Percentiles rank a stretch among this genome's conserved stretches.
phyloP scores from a whole-genome alignment of 2,797 vertebrate species.

The Ctenopoma kingsleyae region DNA sequence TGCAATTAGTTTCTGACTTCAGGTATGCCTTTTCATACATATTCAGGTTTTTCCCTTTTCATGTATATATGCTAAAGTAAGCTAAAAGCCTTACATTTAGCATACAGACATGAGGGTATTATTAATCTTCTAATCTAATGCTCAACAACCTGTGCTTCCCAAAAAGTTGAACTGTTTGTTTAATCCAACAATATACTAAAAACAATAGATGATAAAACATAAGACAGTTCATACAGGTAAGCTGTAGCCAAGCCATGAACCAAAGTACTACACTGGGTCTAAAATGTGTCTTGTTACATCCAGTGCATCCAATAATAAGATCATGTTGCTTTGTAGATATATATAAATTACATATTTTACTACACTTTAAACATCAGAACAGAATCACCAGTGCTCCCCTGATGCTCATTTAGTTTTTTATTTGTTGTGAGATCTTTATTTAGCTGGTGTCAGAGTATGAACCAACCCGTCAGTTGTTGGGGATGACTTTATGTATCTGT shows the following conservation, averaged over 20 bases:
- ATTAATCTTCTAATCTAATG: background rate
- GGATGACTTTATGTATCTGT: slow-evolving; percentile 59
- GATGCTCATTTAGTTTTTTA: slow-evolving; percentile 2
- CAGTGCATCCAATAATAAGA: background rate
- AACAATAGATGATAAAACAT: background rate
- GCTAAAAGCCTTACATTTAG: background rate
- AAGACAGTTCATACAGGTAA: background rate
- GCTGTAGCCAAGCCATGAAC: too few species aligned
- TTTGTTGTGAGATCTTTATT: slow-evolving; percentile 49
- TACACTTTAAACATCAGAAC: background rate
- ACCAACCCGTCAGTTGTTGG: slow-evolving; percentile 37
- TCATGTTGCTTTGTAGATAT: background rate
- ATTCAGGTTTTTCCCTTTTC: background rate
- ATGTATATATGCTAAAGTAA: slow-evolving; percentile 5
- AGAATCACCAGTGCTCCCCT: background rate
- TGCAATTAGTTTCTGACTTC: background rate
- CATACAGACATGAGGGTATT: background rate
- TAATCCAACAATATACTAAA: background rate
- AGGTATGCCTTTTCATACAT: background rate
- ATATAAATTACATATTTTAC: background rate
- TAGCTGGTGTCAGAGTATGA: slow-evolving; percentile 36
- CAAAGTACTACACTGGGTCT: too few species aligned
- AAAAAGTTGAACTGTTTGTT: background rate
- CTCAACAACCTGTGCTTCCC: background rate
- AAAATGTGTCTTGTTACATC: too few species aligned